Evolutionary conservation across 1,140 invertebrate species (phyloP), one percentile per base, ranked within the genome.

Genomic region (silkworm (Bombyx mori)): DNA sequence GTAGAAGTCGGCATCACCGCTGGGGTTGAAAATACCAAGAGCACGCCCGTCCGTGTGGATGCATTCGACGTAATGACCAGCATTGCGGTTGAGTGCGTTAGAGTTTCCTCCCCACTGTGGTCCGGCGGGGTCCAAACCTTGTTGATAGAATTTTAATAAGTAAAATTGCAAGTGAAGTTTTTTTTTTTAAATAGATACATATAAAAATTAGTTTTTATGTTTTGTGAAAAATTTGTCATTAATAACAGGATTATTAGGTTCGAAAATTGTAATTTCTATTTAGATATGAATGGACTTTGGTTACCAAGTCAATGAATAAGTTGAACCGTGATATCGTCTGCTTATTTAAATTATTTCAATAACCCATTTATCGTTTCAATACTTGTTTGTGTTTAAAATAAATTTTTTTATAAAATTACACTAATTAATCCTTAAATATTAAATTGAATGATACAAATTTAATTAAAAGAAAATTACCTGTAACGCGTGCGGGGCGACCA

Each of bases 1-100:
- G 58, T 88, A 91, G 66, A 91, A 91, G 61, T 91, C 89, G 8
- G 80, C 77, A 48, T 86, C 62, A 18, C 83, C 89, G 2, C 88
- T 59, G 0, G 82, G 56, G 1, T 73, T 60, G 2, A 57, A 50
- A 7, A 89, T 78, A 8, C 89, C 89, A 1, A 88, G 64, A 0
- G 60, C 6, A 44, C 82, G 74, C 44, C 81, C 88, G 58, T 90
- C 88, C 0, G 92, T 91, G 71, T 93, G 92, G 54, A 93, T 91
- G 3, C 88, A 76, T 65, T 92, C 89, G 0, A 92, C 91, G 58
- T 90, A 83, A n/a, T 51, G 57, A 0, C 89, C 93, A 66, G 93
- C 91, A 42, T 67, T 81, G 5, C 68, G 64, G 42, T 69, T 70
- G 54, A 78, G 63, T 3, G 62, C 56, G 7, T 75, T 63, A 2